phyloP scores from a whole-genome alignment of 2,888 invertebrate genomes.

The Acanthosepion esculentum region DNA sequence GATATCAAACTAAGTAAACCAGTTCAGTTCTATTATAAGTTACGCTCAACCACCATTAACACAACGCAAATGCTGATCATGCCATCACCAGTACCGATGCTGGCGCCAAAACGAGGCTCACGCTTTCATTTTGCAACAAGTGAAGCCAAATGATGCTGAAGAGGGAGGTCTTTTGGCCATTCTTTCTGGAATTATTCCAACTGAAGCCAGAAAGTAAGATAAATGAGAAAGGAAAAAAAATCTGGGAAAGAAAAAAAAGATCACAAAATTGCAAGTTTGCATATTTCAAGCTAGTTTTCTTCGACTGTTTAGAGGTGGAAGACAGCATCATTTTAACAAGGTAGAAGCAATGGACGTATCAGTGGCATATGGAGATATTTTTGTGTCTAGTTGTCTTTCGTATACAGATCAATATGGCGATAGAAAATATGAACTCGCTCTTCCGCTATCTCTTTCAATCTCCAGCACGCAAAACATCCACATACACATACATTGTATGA shows the following conservation, averaged over 20 bases:
- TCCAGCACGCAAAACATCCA: background rate
- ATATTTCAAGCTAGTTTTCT: background rate
- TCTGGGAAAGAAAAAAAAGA: background rate
- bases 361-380: too few species aligned
- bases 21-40: background rate
- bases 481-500: too few species aligned
- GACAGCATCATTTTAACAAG: background rate
- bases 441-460: too few species aligned
- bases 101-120: background rate
- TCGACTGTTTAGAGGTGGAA: background rate
- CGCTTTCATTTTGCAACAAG: constrained; percentile 1
- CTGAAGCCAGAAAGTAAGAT: background rate
- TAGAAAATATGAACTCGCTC: background rate
- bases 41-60: background rate
- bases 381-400: too few species aligned
- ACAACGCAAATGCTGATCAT: background rate
- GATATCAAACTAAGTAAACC: background rate
- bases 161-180: background rate
- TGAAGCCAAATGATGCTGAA: constrained; percentile 33
- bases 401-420: background rate
- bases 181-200: background rate
- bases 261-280: background rate
- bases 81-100: background rate
- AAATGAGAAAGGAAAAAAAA: background rate
- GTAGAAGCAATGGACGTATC: background rate